Evolutionary conservation across 2,113 vertebrate species (phyloP).

Genomic region (Piliocolobus tephrosceles): DNA sequence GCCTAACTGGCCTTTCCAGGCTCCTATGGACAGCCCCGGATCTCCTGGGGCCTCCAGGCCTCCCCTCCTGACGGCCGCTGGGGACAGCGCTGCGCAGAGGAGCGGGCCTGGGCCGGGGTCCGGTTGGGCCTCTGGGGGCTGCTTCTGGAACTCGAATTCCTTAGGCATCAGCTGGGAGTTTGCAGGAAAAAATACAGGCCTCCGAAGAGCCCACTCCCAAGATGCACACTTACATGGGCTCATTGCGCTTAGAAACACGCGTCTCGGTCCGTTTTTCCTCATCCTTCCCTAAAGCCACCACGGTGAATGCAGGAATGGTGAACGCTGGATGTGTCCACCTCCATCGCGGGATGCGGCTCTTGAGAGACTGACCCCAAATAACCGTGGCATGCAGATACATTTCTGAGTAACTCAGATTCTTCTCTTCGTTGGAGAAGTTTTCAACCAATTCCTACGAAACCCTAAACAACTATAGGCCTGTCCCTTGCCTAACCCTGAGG

Average conservation of each 20-base stretch:
- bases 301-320: accelerated
- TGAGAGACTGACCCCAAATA: not conserved
- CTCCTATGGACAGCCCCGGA: slow-evolving; percentile 57
- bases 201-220: not conserved
- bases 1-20: slow-evolving; percentile 64
- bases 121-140: accelerated
- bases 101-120: not conserved
- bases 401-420: not conserved
- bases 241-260: accelerated
- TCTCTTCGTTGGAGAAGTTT: not conserved
- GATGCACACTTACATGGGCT: accelerated
- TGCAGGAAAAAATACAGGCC: not conserved
- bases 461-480: too few species aligned
- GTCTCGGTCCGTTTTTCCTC: accelerated
- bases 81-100: not conserved
- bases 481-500: too few species aligned
- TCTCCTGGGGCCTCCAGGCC: slow-evolving; percentile 23
- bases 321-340: accelerated
- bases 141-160: not conserved
- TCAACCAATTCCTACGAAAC: not conserved
- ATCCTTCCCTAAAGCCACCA: accelerated
- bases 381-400: accelerated
- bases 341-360: accelerated
- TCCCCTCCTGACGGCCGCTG: not conserved
- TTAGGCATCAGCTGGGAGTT: not conserved